These are phyloP conservation scores for Glaucopsyche alexis DNA, from an alignment of 2,888 invertebrate species.

Conservation along the genomic window DNA sequence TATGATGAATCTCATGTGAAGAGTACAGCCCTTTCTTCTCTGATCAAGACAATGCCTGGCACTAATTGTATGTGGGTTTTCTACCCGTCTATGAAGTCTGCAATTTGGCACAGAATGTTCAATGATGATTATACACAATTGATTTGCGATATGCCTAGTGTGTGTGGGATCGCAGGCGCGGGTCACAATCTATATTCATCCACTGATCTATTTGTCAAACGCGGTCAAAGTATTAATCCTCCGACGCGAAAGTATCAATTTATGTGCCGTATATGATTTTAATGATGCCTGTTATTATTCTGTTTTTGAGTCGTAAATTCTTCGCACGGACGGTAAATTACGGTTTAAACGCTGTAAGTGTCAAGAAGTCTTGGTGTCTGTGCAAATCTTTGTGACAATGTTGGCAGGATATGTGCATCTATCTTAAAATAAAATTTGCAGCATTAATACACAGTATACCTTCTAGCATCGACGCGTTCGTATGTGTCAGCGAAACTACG, in stretches of 20 bases:
- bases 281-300: conserved; percentile 14
- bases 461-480: too few relatives aligned
- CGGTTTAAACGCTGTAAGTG: conserved; percentile 6
- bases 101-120: not conserved
- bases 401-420: not conserved
- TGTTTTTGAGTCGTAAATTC: not conserved
- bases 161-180: conserved; percentile 7
- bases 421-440: not conserved
- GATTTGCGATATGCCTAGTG: not conserved
- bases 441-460: not conserved
- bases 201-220: conserved; percentile 16
- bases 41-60: not conserved
- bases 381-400: not conserved
- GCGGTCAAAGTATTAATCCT: conserved; percentile 20
- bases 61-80: not conserved
- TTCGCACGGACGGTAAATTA: not conserved
- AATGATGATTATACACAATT: conserved; percentile 7
- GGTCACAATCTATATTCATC: conserved; percentile 4
- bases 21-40: not conserved
- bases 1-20: not conserved
- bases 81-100: not conserved
- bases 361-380: not conserved
- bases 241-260: not conserved
- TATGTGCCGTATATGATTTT: not conserved
- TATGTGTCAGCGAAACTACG: too few relatives aligned